A percentile compares a stretch with the other conserved stretches of the same genome.
Evolutionary conservation across 2,113 vertebrate genomes (phyloP).

Genomic region (Cheirogaleus medius): DNA sequence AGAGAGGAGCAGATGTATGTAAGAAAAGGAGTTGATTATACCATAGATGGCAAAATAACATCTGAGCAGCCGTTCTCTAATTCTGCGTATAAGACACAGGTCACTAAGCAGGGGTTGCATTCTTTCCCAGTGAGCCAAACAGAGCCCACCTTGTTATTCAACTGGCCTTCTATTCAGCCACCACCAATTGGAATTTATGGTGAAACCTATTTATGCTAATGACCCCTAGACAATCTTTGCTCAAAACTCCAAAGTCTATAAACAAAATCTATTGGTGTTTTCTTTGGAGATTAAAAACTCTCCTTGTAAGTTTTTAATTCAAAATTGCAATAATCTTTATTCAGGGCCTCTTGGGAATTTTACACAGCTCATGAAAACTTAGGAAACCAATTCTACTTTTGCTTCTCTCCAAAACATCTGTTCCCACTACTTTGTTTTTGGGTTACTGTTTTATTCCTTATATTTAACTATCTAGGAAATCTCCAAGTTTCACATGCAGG

Average conservation of each 20-base stretch:
- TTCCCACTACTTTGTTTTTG: conserved; percentile 6
- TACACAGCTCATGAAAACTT: background rate
- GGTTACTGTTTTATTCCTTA: conserved; percentile 7
- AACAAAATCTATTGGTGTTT: background rate
- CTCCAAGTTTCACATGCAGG: background rate
- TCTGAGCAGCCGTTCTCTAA: background rate
- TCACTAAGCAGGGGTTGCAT: background rate
- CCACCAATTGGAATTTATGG: background rate
- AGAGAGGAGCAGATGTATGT: background rate
- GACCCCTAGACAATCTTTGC: background rate
- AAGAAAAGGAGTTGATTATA: background rate
- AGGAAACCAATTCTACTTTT: conserved; percentile 1
- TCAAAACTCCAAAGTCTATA: background rate
- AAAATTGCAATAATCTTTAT: conserved; percentile 31
- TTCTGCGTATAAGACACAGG: background rate
- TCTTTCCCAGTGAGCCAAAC: background rate
- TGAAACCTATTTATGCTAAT: background rate
- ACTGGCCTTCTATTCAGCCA: background rate
- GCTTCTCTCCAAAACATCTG: conserved; percentile 25
- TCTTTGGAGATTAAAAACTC: conserved; percentile 31
- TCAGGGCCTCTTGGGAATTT: conserved; percentile 27
- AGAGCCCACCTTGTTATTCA: background rate
- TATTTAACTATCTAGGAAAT: conserved; percentile 26
- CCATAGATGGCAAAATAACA: background rate
- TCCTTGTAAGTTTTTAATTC: conserved; percentile 1